Conservation (phyloP, 2,797 vertebrate species). For the Hybognathus amarus region DNA sequence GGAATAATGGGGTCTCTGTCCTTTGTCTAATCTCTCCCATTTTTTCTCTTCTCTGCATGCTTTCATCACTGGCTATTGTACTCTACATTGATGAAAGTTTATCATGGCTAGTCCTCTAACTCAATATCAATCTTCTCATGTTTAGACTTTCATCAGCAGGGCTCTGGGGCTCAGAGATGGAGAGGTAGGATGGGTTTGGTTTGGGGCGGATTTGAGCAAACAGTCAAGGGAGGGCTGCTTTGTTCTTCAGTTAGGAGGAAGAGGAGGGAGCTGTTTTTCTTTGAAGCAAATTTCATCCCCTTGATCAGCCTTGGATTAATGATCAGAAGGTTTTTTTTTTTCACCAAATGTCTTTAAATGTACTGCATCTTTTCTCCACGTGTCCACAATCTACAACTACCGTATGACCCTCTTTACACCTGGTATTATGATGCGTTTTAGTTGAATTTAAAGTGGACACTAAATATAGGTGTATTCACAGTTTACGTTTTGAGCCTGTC, state of each 20-base stretch:
- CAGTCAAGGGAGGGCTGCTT: conserved; percentile 8
- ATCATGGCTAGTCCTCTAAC: conserved; percentile 67
- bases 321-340: conserved; percentile 56
- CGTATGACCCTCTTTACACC: neutral
- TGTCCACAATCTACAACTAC: conserved; percentile 31
- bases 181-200: conserved; percentile 53
- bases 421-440: no score
- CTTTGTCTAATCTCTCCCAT: conserved; percentile 41
- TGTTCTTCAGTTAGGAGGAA: conserved; percentile 45
- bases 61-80: conserved; percentile 47
- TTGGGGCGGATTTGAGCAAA: conserved; percentile 44
- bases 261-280: conserved; percentile 64
- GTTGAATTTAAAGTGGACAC: no score
- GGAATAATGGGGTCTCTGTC: neutral
- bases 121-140: conserved; percentile 70
- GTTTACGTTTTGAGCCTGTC: no score
- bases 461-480: no score
- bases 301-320: conserved; percentile 69
- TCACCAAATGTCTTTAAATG: conserved; percentile 63
- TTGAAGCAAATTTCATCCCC: conserved; percentile 70
- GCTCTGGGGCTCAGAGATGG: conserved; percentile 28
- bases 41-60: neutral
- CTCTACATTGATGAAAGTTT: conserved; percentile 69
- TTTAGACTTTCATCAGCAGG: conserved; percentile 70
- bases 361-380: conserved; percentile 32